Percentiles rank a stretch among this genome's conserved stretches.
Evolutionary conservation across 2,797 vertebrate genomes (phyloP).

Genomic region (Cirrhinus molitorella): DNA sequence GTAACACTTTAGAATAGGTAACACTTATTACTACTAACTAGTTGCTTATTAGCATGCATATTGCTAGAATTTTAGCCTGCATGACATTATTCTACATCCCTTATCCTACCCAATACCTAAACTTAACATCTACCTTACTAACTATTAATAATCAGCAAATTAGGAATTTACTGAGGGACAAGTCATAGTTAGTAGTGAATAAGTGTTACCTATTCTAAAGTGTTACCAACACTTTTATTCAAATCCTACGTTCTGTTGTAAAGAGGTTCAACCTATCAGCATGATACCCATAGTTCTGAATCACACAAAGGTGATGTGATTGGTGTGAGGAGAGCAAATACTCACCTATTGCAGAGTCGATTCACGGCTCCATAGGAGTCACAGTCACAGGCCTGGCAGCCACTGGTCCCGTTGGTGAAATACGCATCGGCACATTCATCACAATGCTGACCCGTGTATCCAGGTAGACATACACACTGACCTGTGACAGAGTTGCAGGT

Average conservation of each 20-base stretch:
- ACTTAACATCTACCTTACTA: too few relatives aligned
- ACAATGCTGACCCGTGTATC: constrained; percentile 63
- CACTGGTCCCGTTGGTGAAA: constrained; percentile 61
- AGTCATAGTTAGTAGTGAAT: too few relatives aligned
- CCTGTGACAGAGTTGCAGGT: constrained; percentile 61
- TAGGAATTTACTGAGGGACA: too few relatives aligned
- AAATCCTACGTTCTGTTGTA: not conserved
- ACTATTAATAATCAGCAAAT: too few relatives aligned
- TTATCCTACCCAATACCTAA: too few relatives aligned
- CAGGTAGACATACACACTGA: constrained; percentile 60
- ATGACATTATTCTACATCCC: too few relatives aligned
- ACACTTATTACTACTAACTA: too few relatives aligned
- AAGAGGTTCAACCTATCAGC: not conserved
- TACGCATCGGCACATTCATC: constrained; percentile 58
- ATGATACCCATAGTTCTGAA: not conserved
- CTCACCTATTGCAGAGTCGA: constrained; percentile 62
- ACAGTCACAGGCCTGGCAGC: constrained; percentile 64
- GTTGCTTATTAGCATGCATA: too few relatives aligned
- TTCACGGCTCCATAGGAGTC: constrained; percentile 60
- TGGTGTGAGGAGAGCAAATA: not conserved
- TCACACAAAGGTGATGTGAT: not conserved
- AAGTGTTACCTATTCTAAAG: too few relatives aligned
- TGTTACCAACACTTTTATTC: too few relatives aligned
- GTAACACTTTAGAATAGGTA: too few relatives aligned
- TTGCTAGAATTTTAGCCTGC: too few relatives aligned